A percentile compares a stretch with the other conserved stretches of the same genome.
Conservation (phyloP, 1,140 invertebrate species). For the Meloidogyne floridensis region DNA sequence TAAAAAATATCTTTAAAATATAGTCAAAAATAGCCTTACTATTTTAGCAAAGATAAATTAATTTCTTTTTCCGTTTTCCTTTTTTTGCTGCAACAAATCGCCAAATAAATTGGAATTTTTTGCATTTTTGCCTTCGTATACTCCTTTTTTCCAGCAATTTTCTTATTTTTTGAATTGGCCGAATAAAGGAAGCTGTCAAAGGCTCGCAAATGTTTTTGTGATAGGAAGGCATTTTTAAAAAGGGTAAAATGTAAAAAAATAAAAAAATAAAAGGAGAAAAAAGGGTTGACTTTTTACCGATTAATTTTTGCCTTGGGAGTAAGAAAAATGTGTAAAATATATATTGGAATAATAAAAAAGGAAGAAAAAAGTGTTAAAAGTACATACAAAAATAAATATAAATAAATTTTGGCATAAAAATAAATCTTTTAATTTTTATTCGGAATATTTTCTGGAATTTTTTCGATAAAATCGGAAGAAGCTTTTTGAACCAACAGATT, state of each 20-base stretch:
- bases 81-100: background rate
- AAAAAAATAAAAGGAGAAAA: background rate
- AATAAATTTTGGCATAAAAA: background rate
- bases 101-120: background rate
- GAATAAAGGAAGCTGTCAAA: background rate
- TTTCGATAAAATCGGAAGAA: no score
- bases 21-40: no score
- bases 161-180: background rate
- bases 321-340: background rate
- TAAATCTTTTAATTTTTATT: background rate
- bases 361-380: background rate
- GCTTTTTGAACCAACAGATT: no score
- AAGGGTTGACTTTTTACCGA: background rate
- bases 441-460: no score
- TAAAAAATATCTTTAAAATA: no score
- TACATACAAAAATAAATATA: background rate
- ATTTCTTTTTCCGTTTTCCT: background rate
- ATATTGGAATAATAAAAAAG: background rate
- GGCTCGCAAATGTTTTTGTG: background rate
- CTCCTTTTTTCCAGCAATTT: background rate
- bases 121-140: background rate
- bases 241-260: background rate
- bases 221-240: background rate
- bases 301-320: conserved; percentile 9
- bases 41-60: background rate